Base-by-base conservation (phyloP, 2,113 vertebrate genomes). In the Callipepla californica region DNA sequence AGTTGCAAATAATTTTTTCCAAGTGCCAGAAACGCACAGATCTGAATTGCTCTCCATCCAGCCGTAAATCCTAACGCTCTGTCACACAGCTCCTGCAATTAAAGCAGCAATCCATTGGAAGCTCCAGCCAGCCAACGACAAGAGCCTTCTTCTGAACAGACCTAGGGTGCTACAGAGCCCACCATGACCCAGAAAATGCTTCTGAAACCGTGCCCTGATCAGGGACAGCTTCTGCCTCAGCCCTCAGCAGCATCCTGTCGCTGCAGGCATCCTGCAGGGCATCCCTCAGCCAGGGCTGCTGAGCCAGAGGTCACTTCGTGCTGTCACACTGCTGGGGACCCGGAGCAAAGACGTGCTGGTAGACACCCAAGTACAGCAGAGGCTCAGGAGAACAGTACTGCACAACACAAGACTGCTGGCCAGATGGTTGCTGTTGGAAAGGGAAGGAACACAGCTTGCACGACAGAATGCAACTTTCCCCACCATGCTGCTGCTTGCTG, bases 71-170 rank as follows among this genome's bases (percentile, higher is more conserved):
- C 72, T 9, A 61, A 40, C 5, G 36, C 57, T 14, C 51, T 73
- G 58, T 42, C 90, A 32, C 4, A 11, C 1, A 23, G 55, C 85
- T 36, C 5, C 2, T 17, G 77, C 86, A 80, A 90, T 90, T 85
- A 66, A 59, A 62, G 88, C 65, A 40, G 23, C 47, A 13, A 68
- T 78, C 90, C 88, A 67, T 78, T 28, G 91, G 61, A 23, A 87
- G 70, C 93, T 87, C 81, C 87, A 61, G 20, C n/a, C 67, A 80
- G 57, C 32, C 79, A 34, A n/a, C 42, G 83, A 86, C 58, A 63
- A 3, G 25, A 47, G 67, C 65, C 2, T 69, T 70, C 80, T 67
- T 57, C 14, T 50, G 76, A 15, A 45, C 73, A 86, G 90, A 86
- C 59, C 84, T 7, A 69, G 55, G 88, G 69, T 72, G 88, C 58